Evolutionary conservation across 2,797 vertebrate genomes (phyloP).

Genomic region (Phoeniculus purpureus): DNA sequence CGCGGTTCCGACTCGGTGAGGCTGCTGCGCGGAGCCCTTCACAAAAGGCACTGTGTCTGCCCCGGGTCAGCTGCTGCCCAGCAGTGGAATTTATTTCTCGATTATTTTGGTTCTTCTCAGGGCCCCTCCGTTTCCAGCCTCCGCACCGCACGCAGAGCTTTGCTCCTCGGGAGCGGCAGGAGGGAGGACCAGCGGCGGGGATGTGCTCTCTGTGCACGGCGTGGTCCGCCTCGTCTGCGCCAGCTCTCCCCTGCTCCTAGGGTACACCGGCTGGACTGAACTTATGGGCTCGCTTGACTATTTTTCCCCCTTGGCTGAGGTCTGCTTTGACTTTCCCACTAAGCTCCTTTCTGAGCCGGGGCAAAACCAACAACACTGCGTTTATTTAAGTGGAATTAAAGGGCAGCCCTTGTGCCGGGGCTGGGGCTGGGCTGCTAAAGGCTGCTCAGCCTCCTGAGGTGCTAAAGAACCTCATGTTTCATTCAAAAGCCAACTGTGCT

Average conservation of each 20-base stretch:
- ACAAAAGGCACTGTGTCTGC: slow-evolving; percentile 75
- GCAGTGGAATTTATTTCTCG: slow-evolving; percentile 61
- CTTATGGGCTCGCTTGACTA: slow-evolving; percentile 64
- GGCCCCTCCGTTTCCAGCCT: slow-evolving; percentile 33
- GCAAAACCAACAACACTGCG: slow-evolving; percentile 58
- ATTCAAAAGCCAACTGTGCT: slow-evolving; percentile 40
- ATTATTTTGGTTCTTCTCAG: slow-evolving; percentile 32
- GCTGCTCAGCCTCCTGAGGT: slow-evolving; percentile 47
- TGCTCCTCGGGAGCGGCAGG: slow-evolving; percentile 45
- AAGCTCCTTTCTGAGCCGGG: slow-evolving; percentile 56
- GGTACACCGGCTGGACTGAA: slow-evolving; percentile 54
- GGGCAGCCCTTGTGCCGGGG: slow-evolving; percentile 18
- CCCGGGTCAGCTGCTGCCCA: slow-evolving; percentile 66
- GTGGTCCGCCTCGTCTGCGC: slow-evolving; percentile 29
- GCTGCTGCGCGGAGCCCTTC: slow-evolving; percentile 45
- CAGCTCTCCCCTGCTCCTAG: slow-evolving; percentile 47
- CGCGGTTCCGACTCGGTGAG: slow-evolving; percentile 49
- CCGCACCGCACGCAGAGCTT: slow-evolving; percentile 33
- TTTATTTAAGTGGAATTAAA: slow-evolving; percentile 60
- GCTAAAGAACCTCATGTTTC: slow-evolving; percentile 62
- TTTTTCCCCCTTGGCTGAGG: slow-evolving; percentile 42
- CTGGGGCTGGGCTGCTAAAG: slow-evolving; percentile 16
- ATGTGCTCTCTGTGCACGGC: slow-evolving; percentile 61
- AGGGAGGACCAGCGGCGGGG: slow-evolving; percentile 24
- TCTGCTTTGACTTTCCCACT: slow-evolving; percentile 64